Evolutionary conservation across 1,140 invertebrate genomes (phyloP).

Genomic region (Hypothenemus hampei): DNA sequence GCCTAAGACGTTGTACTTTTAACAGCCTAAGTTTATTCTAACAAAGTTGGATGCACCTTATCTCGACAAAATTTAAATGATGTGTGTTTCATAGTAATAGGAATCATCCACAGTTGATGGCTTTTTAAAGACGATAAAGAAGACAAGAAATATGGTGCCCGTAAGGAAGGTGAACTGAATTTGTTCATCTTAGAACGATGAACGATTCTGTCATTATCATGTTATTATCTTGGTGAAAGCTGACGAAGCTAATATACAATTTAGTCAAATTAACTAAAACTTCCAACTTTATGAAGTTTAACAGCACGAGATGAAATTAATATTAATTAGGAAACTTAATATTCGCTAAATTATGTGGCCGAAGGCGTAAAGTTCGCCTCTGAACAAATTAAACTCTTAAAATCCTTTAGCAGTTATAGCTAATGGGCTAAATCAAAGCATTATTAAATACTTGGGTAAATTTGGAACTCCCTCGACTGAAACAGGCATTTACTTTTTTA

Average conservation of each 20-base stretch:
- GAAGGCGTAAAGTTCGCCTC: slow-evolving; percentile 11
- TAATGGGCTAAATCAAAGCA: slow-evolving; percentile 6
- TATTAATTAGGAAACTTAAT: slow-evolving; percentile 20
- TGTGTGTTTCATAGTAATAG: neutral
- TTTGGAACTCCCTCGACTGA: neutral
- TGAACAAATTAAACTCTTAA: slow-evolving; percentile 19
- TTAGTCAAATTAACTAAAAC: slow-evolving; percentile 18
- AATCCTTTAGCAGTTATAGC: slow-evolving; percentile 6
- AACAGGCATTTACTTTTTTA: too few relatives aligned
- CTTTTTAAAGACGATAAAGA: too few relatives aligned
- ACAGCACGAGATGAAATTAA: slow-evolving; percentile 18
- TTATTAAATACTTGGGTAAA: slow-evolving; percentile 3
- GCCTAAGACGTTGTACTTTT: slow-evolving; percentile 2
- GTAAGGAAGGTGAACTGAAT: neutral
- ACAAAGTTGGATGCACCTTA: slow-evolving; percentile 6
- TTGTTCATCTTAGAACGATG: neutral
- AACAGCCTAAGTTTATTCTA: neutral
- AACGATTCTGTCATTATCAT: slow-evolving; percentile 3
- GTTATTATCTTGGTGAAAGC: slow-evolving; percentile 1
- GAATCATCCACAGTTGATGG: neutral
- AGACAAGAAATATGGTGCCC: too few relatives aligned
- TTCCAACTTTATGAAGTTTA: slow-evolving; percentile 16
- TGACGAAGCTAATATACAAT: slow-evolving; percentile 12
- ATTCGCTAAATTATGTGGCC: slow-evolving; percentile 18
- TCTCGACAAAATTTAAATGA: neutral